phyloP scores from a whole-genome alignment of 2,113 vertebrate genomes.

The Cairina moschata region DNA sequence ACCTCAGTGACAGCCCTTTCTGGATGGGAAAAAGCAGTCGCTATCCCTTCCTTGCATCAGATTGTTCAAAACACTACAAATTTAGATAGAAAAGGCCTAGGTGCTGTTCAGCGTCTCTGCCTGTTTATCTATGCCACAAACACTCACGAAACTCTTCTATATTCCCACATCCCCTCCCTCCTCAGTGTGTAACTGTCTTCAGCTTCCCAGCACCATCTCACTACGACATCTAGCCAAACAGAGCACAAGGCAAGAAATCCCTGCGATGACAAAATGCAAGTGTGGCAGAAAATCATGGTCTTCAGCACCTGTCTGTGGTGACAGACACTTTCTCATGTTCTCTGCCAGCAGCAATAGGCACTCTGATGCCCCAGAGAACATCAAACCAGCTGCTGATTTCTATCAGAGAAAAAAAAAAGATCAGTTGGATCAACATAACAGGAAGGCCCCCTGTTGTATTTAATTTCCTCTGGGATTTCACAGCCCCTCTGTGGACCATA shows the following conservation, averaged over 20 bases:
- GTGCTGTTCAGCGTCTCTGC: not conserved
- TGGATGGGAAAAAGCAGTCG: not conserved
- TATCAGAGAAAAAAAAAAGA: conserved; percentile 35
- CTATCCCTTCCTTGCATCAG: not conserved
- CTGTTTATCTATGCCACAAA: not conserved
- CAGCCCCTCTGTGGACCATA: conserved; percentile 58
- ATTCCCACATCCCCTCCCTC: not conserved
- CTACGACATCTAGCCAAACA: not conserved
- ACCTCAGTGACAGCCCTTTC: not conserved
- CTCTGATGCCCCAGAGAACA: conserved; percentile 8
- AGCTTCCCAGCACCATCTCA: not conserved
- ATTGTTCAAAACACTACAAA: not conserved
- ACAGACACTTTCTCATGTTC: conserved; percentile 30
- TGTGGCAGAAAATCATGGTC: not conserved
- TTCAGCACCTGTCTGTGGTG: not conserved
- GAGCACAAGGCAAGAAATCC: not conserved
- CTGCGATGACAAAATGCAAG: conserved; percentile 15
- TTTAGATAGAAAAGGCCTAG: not conserved
- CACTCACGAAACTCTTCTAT: not conserved
- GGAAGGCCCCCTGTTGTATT: conserved; percentile 66
- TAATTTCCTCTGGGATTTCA: conserved; percentile 70
- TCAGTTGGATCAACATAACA: conserved; percentile 57
- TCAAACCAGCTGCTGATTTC: conserved; percentile 48
- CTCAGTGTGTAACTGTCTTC: not conserved
- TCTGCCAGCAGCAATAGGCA: conserved; percentile 41